A percentile compares a stretch with the other conserved stretches of the same genome.
phyloP scores from a whole-genome alignment of 1,140 invertebrate genomes.

The Tribolium madens region DNA sequence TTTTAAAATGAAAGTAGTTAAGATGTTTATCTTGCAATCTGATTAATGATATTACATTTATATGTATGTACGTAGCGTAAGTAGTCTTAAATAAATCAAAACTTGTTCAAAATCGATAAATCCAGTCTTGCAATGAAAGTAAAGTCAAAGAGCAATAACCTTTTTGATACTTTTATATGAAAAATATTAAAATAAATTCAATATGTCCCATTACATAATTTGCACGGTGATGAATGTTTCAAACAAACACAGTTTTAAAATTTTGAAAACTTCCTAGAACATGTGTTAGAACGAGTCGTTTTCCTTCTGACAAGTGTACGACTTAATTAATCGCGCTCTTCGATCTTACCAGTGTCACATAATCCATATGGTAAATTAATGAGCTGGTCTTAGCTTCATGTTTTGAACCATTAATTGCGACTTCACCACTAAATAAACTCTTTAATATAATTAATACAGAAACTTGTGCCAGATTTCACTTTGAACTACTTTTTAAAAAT shows the following conservation, averaged over 20 bases:
- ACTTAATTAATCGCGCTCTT: slow-evolving; percentile 10
- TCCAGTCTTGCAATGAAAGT: slow-evolving; percentile 4
- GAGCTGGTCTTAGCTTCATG: not conserved
- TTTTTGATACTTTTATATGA: not conserved
- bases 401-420: slow-evolving; percentile 13
- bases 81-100: not conserved
- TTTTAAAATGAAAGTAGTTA: slow-evolving; percentile 1
- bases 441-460: not conserved
- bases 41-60: slow-evolving; percentile 8
- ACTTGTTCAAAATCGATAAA: slow-evolving; percentile 7
- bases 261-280: slow-evolving; percentile 10
- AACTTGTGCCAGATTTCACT: slow-evolving; percentile 30
- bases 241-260: not conserved
- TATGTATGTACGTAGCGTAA: not conserved
- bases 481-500: slow-evolving; percentile 16
- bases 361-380: slow-evolving; percentile 31
- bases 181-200: slow-evolving; percentile 8
- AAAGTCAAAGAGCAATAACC: slow-evolving; percentile 28
- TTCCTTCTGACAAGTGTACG: not conserved
- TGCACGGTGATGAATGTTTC: not conserved
- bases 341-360: not conserved
- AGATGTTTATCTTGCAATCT: slow-evolving; percentile 1
- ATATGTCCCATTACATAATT: slow-evolving; percentile 7
- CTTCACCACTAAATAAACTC: not conserved
- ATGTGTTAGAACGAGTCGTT: not conserved